phyloP scores from a whole-genome alignment of 2,113 vertebrate genomes.

The Pipa parva region DNA sequence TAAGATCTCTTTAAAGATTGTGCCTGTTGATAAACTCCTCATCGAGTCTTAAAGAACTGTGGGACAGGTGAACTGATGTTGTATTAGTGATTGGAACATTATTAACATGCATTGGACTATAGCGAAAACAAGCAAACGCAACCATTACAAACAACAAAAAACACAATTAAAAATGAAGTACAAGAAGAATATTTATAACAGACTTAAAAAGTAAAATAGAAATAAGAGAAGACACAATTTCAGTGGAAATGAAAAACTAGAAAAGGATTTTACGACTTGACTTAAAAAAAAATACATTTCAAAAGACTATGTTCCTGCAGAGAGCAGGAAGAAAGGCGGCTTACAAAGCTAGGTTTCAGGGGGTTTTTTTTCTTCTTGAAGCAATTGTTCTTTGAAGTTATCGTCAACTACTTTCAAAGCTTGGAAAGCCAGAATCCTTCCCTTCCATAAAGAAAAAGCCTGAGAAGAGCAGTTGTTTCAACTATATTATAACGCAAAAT shows the following conservation, averaged over 20 bases:
- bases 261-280: neutral
- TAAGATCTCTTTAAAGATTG: too few relatives aligned
- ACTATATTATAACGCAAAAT: constrained; percentile 52
- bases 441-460: constrained; percentile 38
- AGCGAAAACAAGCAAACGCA: too few relatives aligned
- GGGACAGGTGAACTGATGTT: too few relatives aligned
- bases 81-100: too few relatives aligned
- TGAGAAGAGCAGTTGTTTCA: constrained; percentile 52
- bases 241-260: too few relatives aligned
- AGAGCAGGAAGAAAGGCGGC: constrained; percentile 48
- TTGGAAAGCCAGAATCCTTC: constrained; percentile 48
- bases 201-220: neutral
- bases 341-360: constrained; percentile 45
- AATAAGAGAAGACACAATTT: too few relatives aligned
- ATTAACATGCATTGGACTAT: too few relatives aligned
- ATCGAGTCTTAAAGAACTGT: too few relatives aligned
- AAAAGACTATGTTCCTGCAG: constrained; percentile 47
- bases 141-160: too few relatives aligned
- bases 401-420: constrained; percentile 45
- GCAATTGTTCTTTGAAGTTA: constrained; percentile 55
- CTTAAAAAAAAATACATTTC: constrained; percentile 11
- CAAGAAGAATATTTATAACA: neutral
- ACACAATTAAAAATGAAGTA: neutral
- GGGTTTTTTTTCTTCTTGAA: neutral
- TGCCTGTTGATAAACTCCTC: too few relatives aligned